Percentiles rank a stretch among this genome's conserved stretches.
These are phyloP conservation scores for Hyles lineata DNA, from an alignment of 2,888 invertebrate genomes.

Conservation along the genomic window DNA sequence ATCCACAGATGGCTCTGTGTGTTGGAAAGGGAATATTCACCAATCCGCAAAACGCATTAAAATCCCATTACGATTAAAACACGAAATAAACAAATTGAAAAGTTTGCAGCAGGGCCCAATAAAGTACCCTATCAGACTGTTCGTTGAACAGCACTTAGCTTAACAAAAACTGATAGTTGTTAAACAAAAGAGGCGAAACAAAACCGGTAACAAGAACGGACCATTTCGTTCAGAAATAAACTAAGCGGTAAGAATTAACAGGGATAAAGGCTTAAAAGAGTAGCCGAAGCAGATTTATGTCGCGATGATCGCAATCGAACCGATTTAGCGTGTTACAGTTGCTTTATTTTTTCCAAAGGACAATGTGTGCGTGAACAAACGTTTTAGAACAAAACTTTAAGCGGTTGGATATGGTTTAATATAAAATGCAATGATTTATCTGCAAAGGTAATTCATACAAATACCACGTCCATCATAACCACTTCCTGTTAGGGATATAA, in stretches of 20 bases:
- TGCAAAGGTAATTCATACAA: background rate
- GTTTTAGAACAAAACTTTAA: slow-evolving; percentile 35
- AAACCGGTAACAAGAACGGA: slow-evolving; percentile 77
- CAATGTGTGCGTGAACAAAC: slow-evolving; percentile 33
- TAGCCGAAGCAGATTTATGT: slow-evolving; percentile 84
- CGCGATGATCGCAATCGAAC: slow-evolving; percentile 80
- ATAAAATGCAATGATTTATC: slow-evolving; percentile 13
- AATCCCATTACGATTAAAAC: slow-evolving; percentile 26
- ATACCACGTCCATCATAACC: background rate
- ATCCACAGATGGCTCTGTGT: slow-evolving; percentile 21
- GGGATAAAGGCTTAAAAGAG: slow-evolving; percentile 84
- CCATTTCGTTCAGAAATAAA: slow-evolving; percentile 82
- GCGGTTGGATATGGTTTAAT: slow-evolving; percentile 12
- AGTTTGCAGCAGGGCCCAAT: slow-evolving; percentile 52
- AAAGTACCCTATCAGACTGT: slow-evolving; percentile 76
- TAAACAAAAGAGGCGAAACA: slow-evolving; percentile 80
- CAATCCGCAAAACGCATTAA: slow-evolving; percentile 9
- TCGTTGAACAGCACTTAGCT: slow-evolving; percentile 82
- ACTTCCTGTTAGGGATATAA: too few species aligned
- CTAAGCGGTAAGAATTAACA: slow-evolving; percentile 85
- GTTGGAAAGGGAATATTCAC: slow-evolving; percentile 3
- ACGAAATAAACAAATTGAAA: slow-evolving; percentile 31
- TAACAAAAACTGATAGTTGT: slow-evolving; percentile 84
- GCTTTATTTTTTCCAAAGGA: slow-evolving; percentile 72
- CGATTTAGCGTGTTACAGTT: slow-evolving; percentile 73